Conservation (phyloP, 2,888 invertebrate genomes). For the Dryobota labecula region DNA sequence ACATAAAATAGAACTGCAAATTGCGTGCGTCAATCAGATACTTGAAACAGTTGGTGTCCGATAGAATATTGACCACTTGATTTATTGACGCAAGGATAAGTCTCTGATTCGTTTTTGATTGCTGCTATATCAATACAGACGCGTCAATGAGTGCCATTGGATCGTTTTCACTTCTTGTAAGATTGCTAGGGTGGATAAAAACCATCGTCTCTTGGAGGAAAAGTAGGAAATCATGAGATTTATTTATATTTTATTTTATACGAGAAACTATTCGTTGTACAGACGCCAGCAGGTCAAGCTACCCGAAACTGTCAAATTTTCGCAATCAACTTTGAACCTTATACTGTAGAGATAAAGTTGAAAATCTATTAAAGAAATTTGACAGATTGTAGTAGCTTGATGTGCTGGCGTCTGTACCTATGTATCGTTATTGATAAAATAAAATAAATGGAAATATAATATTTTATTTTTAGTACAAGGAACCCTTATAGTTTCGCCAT, state of each 20-base stretch:
- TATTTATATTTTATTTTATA: neutral
- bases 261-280: neutral
- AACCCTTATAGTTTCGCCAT: too few species aligned
- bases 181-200: neutral
- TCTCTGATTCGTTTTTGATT: slow-evolving; percentile 53
- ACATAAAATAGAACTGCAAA: slow-evolving; percentile 19
- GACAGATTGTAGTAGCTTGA: too few species aligned
- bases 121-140: slow-evolving; percentile 37
- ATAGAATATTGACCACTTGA: slow-evolving; percentile 40
- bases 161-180: slow-evolving; percentile 23
- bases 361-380: too few species aligned
- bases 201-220: too few species aligned
- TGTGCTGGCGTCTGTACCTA: too few species aligned
- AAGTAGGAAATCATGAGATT: neutral
- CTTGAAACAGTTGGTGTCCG: slow-evolving; percentile 44
- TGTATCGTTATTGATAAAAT: too few species aligned
- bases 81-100: slow-evolving; percentile 47
- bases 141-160: slow-evolving; percentile 18
- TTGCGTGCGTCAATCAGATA: slow-evolving; percentile 44
- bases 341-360: too few species aligned
- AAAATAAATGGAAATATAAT: too few species aligned
- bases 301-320: too few species aligned
- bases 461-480: too few species aligned
- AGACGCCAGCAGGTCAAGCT: too few species aligned
- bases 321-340: too few species aligned